Evolutionary conservation across 64 coral and sea anemone genomes (phyloP), one percentile per base, ranked within the genome.

Genomic region (Catalaphyllia jardinei): DNA sequence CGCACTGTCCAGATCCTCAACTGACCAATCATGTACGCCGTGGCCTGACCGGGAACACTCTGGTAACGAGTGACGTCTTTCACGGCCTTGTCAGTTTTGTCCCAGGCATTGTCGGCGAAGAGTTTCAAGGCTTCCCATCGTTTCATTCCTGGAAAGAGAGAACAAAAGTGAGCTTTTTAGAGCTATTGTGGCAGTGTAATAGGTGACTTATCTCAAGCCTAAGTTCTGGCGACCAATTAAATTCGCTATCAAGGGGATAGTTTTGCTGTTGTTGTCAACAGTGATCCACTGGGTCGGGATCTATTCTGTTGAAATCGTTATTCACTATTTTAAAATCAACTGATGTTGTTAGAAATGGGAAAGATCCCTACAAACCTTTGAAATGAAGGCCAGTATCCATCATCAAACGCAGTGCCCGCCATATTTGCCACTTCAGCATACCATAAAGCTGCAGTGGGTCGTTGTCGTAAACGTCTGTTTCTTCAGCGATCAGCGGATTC

Each of bases 341-440:
- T n/a, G 31, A 33, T 15, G 33, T 12, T 62, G 2, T 17, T 67
- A 33, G 14, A 30, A 29, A 22, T 76, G 9, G 8, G 42, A 46
- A 46, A 11, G 8, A n/a, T 33, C 5, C 8, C 71, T 20, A 57
- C 79, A 30, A 17, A 95, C 93, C 97, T 99, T 61, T 93, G 59
- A 90, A 95, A 88, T 99, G 97, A 17, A 99, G 79, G 6, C 97
- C 97, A 3, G 97, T 99, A 24, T 99, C 97, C 17, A 99, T 92
- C 79, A 99, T 95, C 8, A 99, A 54, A 25, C 97, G 90, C 31
- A 99, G 64, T 20, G 97, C 97, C 78, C 97, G 82, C 94, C 97
- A 99, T 62, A 99, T 95, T 38, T 99, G 97, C 97, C 97, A 99
- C 52, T 99, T 99, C 13, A 99, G 85, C 97, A 99, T 99, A 75